Evolutionary conservation across 1,140 invertebrate genomes (phyloP), one percentile per base, ranked within the genome.

Genomic region (Campoletis sonorensis): DNA sequence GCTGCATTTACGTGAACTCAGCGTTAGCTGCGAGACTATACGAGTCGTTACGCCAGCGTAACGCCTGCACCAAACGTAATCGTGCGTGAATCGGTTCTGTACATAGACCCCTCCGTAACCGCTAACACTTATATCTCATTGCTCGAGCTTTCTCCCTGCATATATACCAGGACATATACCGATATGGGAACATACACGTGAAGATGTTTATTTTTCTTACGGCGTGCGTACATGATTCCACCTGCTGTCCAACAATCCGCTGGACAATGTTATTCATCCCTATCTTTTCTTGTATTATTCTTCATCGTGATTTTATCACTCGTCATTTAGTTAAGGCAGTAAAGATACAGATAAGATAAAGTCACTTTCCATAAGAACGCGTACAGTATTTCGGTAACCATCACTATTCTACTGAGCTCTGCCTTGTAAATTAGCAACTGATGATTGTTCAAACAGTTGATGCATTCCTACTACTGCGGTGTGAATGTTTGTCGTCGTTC

Each of bases 1-100:
- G 82, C 84, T 83, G 79, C 83, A 83, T 84, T 83, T 84, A 87
- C 78, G 82, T 64, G 82, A 68, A 82, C 67, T 75, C 79, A 73
- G 61, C 54, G 75, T 64, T 77, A 21, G 51, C 75, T 11, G 40
- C 40, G 40, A 45, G 51, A 40, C 18, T 27, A 30, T 77, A 77
- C 54, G 75, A 77, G 75, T 77, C 75, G 81, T 85, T 84, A 82
- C 73, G 80, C 80, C 61, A 80, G 68, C 61, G 79, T 84, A 73
- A 73, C 45, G 82, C 79, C 83, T 84, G 80, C 79, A 77, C 58
- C 79, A 72, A 80, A 40, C 70, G 84, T 85, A 84, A 85, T 86
- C 83, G 82, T 82, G 70, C 77, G 67, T 79, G 68, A 78, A 77
- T 77, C 75, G 40, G 75, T 58, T 27, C 54, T 61, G 54, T 58